These are phyloP conservation scores for Sebastes trivittatus DNA, from an alignment of 2,797 vertebrate genomes.

Conservation along the genomic window DNA sequence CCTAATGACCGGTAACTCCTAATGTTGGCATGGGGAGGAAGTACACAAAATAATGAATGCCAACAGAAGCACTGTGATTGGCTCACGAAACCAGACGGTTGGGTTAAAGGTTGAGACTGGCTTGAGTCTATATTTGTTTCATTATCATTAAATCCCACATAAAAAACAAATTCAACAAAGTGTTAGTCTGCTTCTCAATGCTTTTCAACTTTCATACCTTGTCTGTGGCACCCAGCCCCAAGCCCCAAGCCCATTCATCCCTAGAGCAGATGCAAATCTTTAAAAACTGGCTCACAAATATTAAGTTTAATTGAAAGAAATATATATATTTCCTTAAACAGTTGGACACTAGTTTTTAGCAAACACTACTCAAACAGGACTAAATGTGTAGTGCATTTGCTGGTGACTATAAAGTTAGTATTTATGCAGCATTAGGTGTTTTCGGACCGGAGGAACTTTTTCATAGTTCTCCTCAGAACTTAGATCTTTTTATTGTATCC, in stretches of 20 bases:
- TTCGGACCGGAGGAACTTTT: no score
- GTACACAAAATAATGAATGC: conserved; percentile 2
- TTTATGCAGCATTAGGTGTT: neutral
- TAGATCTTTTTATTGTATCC: no score
- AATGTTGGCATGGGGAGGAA: conserved; percentile 7
- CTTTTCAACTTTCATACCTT: neutral
- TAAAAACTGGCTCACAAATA: neutral
- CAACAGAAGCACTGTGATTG: conserved; percentile 3
- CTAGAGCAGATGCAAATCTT: neutral
- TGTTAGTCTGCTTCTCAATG: neutral
- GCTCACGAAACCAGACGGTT: neutral
- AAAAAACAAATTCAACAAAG: conserved; percentile 15
- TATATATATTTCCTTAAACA: neutral
- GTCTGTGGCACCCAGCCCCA: neutral
- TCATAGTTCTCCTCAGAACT: no score
- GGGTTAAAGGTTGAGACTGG: conserved; percentile 14
- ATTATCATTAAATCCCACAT: conserved; percentile 8
- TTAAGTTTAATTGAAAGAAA: neutral
- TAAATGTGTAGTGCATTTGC: neutral
- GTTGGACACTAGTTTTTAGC: neutral
- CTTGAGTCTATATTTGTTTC: conserved; percentile 18
- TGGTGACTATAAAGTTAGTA: neutral
- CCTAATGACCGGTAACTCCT: conserved; percentile 33
- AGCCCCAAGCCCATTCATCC: neutral
- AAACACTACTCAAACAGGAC: neutral